Base-by-base conservation (phyloP, 1,140 invertebrate genomes). In the Leptopilina boulardi region DNA sequence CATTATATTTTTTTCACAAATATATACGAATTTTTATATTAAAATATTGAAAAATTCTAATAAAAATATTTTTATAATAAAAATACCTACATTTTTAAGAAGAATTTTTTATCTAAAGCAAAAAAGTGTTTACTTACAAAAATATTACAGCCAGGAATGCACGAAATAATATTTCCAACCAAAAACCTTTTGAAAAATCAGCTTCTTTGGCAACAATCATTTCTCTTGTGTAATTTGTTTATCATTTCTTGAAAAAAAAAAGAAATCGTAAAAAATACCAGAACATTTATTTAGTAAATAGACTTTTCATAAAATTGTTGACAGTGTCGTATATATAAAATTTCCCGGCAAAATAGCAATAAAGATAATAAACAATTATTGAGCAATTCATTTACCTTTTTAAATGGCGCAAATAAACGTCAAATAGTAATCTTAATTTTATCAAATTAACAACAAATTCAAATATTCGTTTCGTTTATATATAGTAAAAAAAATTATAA, bases 101-200 rank as follows among this genome's bases (percentile, higher is more conserved):
- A n/a, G n/a, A n/a, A n/a, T n/a, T n/a, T 51, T 18, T 51, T 51
- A 51, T 18, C 1, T 4, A 38, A 81, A 74, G 74, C 72, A 51
- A 44, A n/a, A 1, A 71, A 72, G 59, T 70, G 9, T 19, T 26
- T 76, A 87, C 88, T 89, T 81, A 89, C 89, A 91, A 83, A 82
- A 88, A 89, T 70, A 90, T 78, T 77, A 88, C 78, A 78, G 84
- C 86, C 82, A 91, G 84, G 77, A 88, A 47, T 70, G 86, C 80
- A 19, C 89, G 84, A 66, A 91, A 83, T n/a, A 88, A 71, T 80
- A 89, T 74, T 72, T 91, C 89, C 30, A 70, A 84, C 80, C 82
- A 86, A 71, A 88, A 82, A 66, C 74, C 80, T 47, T 74, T 76
- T 9, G 80, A 82, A 41, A 86, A 73, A 74, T 83, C 72, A 23